Conservation (phyloP, 2,888 invertebrate species). For the Smittia aterrima region DNA sequence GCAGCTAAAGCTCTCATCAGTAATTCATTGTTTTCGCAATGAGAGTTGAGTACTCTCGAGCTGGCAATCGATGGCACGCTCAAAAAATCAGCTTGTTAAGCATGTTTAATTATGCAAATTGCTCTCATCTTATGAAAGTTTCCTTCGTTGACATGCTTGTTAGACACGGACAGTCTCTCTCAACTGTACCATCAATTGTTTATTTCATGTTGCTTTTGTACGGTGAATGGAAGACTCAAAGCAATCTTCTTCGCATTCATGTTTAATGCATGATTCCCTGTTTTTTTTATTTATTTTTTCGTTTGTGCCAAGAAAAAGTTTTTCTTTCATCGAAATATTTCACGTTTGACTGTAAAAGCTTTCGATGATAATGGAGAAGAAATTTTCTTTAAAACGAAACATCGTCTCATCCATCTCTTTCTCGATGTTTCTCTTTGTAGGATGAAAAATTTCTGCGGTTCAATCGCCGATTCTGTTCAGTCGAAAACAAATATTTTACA, state of each 20-base stretch:
- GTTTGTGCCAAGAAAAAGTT: neutral
- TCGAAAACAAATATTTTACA: conserved; percentile 69
- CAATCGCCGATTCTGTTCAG: conserved; percentile 74
- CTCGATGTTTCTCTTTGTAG: conserved; percentile 47
- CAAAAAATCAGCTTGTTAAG: neutral
- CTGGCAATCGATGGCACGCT: neutral
- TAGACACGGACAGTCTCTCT: neutral
- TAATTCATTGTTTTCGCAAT: neutral
- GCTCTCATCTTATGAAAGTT: neutral
- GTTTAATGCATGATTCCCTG: conserved; percentile 38
- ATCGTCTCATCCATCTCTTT: neutral
- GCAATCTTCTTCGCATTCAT: conserved; percentile 29
- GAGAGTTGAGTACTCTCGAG: neutral
- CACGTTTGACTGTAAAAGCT: neutral
- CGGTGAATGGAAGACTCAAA: conserved; percentile 2
- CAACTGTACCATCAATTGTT: neutral
- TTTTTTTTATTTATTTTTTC: conserved; percentile 16
- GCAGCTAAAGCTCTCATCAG: neutral
- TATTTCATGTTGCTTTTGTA: neutral
- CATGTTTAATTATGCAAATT: conserved; percentile 37
- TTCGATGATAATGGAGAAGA: conserved; percentile 35
- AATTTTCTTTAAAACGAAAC: conserved; percentile 36
- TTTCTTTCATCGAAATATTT: conserved; percentile 23
- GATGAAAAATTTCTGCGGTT: conserved; percentile 77
- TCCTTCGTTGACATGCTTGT: neutral